These are phyloP conservation scores for Papilio polytes DNA, from an alignment of 1,140 invertebrate species.

Conservation along the genomic window DNA sequence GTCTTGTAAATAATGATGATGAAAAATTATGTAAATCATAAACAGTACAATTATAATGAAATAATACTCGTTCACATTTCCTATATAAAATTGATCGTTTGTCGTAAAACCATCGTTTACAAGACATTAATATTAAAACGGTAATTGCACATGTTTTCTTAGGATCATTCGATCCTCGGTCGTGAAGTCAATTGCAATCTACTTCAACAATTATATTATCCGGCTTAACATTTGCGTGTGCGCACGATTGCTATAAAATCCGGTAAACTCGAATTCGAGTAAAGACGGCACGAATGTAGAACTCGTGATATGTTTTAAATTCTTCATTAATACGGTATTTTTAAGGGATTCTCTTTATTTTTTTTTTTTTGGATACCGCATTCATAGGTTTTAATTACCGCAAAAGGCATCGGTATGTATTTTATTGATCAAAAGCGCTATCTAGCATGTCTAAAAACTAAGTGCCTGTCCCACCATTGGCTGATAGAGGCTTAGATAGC, in stretches of 20 bases:
- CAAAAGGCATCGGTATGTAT: too few relatives aligned
- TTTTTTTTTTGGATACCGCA: too few relatives aligned
- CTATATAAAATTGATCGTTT: not conserved
- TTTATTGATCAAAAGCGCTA: too few relatives aligned
- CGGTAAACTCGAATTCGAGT: conserved; percentile 46
- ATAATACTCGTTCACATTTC: not conserved
- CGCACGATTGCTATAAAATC: conserved; percentile 63
- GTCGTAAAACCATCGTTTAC: not conserved
- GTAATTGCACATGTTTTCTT: not conserved
- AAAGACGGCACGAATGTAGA: conserved; percentile 55
- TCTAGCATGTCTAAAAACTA: too few relatives aligned
- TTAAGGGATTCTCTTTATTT: too few relatives aligned
- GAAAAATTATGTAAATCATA: too few relatives aligned
- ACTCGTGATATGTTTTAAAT: conserved; percentile 41
- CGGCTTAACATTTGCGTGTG: conserved; percentile 47
- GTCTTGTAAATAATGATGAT: too few relatives aligned
- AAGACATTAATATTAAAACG: conserved; percentile 23
- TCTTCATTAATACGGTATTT: too few relatives aligned
- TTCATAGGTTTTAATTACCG: too few relatives aligned
- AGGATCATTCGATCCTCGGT: not conserved
- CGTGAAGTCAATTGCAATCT: conserved; percentile 36
- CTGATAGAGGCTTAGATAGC: too few relatives aligned
- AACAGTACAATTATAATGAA: too few relatives aligned
- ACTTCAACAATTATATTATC: conserved; percentile 52
- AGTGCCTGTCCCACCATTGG: too few relatives aligned